These are phyloP conservation scores for Sturnus vulgaris DNA, from an alignment of 2,113 vertebrate genomes.

Conservation along the genomic window DNA sequence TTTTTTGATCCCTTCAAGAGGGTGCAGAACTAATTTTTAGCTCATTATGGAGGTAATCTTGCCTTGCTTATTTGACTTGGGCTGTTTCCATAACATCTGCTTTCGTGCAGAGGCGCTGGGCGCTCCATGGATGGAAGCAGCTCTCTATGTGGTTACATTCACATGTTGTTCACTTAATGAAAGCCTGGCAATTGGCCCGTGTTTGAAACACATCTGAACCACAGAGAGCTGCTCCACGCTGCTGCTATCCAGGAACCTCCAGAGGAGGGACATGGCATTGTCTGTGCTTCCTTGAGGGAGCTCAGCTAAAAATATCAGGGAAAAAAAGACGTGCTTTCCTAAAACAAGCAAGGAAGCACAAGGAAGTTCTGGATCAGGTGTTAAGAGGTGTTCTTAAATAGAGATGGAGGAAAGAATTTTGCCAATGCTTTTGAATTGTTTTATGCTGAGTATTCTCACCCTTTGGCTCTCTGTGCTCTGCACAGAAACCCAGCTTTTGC, in stretches of 20 bases:
- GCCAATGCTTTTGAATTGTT: background rate
- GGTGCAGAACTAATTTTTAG: constrained; percentile 60
- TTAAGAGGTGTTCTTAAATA: background rate
- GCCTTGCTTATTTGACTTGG: constrained; percentile 65
- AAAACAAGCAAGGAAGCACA: background rate
- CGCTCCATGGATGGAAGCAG: constrained; percentile 27
- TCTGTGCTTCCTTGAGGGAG: background rate
- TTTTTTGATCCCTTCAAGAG: constrained; percentile 26
- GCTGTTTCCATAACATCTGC: constrained; percentile 65
- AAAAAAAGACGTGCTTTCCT: background rate
- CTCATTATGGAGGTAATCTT: constrained; percentile 66
- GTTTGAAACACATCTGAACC: constrained; percentile 53
- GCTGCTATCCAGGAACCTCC: constrained; percentile 46
- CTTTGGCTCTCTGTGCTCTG: fast-evolving
- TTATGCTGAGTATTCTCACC: background rate
- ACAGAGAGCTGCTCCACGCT: constrained; percentile 8
- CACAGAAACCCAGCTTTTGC: background rate
- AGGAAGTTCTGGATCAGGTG: background rate
- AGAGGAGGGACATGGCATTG: background rate
- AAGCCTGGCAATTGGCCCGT: constrained; percentile 48
- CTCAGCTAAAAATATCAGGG: background rate
- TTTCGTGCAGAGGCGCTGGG: constrained; percentile 32
- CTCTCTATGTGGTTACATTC: constrained; percentile 53
- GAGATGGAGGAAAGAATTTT: background rate
- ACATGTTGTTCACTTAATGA: constrained; percentile 64